Conservation (phyloP, 2,797 vertebrate species). For the Sebastes matsubarae region DNA sequence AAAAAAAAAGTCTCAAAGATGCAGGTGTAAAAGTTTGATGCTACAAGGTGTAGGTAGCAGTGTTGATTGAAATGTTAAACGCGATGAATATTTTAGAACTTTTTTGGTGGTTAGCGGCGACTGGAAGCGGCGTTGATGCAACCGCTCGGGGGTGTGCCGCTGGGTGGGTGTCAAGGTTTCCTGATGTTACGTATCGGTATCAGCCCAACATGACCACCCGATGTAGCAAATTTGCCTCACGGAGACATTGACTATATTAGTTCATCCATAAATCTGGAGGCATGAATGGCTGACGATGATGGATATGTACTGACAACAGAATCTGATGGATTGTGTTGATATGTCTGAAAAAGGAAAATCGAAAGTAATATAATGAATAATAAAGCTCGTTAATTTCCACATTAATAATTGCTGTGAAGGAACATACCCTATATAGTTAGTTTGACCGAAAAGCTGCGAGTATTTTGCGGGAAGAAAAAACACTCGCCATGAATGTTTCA, state of each 20-base stretch:
- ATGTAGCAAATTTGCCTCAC: constrained; percentile 12
- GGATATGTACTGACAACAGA: background rate
- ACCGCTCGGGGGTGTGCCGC: background rate
- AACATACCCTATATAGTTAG: constrained; percentile 8
- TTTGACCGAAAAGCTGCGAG: constrained; percentile 36
- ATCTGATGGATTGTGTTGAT: background rate
- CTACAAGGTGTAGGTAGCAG: constrained; percentile 39
- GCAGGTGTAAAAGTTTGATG: constrained; percentile 33
- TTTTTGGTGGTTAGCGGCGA: background rate
- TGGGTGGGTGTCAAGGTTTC: background rate
- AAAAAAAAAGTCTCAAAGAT: constrained; percentile 10
- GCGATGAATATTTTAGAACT: constrained; percentile 30
- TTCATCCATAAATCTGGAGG: background rate
- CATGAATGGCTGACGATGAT: constrained; percentile 1
- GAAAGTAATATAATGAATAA: constrained; percentile 24
- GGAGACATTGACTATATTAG: background rate
- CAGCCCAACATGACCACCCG: background rate
- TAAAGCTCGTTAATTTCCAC: constrained; percentile 28
- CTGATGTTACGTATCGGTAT: background rate
- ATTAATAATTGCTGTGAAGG: constrained; percentile 19
- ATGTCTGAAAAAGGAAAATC: constrained; percentile 3
- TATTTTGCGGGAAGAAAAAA: constrained; percentile 25
- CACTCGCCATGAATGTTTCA: constrained; percentile 68
- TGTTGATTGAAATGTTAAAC: constrained; percentile 18
- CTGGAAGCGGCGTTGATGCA: background rate